Evolutionary conservation across 2,888 invertebrate species (phyloP).

Genomic region (Cantharis nigra): DNA sequence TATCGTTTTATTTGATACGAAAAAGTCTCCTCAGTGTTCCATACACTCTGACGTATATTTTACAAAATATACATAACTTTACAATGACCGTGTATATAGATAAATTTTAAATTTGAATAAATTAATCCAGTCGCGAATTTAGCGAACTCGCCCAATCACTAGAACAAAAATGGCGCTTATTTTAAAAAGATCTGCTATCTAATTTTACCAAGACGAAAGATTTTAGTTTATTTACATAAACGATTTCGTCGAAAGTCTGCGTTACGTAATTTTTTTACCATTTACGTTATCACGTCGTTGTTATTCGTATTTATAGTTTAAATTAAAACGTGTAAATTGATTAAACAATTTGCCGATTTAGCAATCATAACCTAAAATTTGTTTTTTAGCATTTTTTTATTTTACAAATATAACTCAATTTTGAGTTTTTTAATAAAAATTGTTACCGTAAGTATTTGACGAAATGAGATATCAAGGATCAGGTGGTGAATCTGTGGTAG

Average conservation of each 20-base stretch:
- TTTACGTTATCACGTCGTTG: neutral
- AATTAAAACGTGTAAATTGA: neutral
- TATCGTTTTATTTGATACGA: too few relatives aligned
- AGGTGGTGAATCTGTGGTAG: slow-evolving; percentile 9
- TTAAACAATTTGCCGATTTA: neutral
- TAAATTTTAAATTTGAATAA: neutral
- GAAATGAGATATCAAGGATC: slow-evolving; percentile 13
- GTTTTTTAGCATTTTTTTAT: neutral
- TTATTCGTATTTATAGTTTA: neutral
- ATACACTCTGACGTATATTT: too few relatives aligned
- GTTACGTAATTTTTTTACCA: neutral
- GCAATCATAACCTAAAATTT: neutral
- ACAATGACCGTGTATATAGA: neutral
- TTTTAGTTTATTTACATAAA: neutral
- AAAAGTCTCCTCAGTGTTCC: too few relatives aligned
- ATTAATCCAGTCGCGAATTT: neutral
- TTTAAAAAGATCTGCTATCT: neutral
- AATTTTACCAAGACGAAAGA: neutral
- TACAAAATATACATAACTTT: neutral
- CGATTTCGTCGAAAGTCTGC: neutral
- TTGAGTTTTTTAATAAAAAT: neutral
- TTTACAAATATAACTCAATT: neutral
- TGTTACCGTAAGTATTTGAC: neutral
- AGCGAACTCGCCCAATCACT: neutral
- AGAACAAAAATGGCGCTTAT: neutral